A percentile compares a stretch with the other conserved stretches of the same genome.
These are phyloP conservation scores for Palloptera scutellata DNA, from an alignment of 2,888 invertebrate species.

Conservation along the genomic window DNA sequence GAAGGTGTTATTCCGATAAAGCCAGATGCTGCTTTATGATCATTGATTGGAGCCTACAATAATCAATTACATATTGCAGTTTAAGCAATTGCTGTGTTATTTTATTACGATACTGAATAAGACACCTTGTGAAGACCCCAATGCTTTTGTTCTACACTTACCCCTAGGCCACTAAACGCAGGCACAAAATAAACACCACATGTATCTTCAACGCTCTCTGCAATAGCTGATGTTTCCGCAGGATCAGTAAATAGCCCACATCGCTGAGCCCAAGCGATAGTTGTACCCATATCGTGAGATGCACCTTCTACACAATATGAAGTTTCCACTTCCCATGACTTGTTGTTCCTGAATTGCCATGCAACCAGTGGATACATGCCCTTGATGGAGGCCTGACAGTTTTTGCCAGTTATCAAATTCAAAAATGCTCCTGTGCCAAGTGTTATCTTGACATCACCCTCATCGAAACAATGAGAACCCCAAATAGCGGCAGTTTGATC, in stretches of 20 bases:
- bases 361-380: slow-evolving; percentile 93
- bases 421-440: slow-evolving; percentile 93
- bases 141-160: slow-evolving; percentile 61
- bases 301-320: slow-evolving; percentile 85
- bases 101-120: too few relatives aligned
- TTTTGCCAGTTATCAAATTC: slow-evolving; percentile 79
- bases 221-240: slow-evolving; percentile 73
- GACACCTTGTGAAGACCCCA: too few relatives aligned
- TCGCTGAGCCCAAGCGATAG: slow-evolving; percentile 84
- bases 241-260: slow-evolving; percentile 74
- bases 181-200: slow-evolving; percentile 88
- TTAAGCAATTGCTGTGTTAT: neutral
- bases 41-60: slow-evolving; percentile 85
- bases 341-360: slow-evolving; percentile 69
- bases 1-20: slow-evolving; percentile 76
- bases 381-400: slow-evolving; percentile 80
- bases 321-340: slow-evolving; percentile 44
- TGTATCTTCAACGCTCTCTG: slow-evolving; percentile 73
- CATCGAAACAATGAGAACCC: slow-evolving; percentile 82
- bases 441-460: slow-evolving; percentile 85
- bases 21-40: slow-evolving; percentile 82
- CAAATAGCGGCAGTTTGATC: slow-evolving; percentile 89
- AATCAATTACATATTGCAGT: slow-evolving; percentile 1
- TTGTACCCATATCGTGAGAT: slow-evolving; percentile 86
- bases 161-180: slow-evolving; percentile 88